Evolutionary conservation across 2,113 vertebrate genomes (phyloP), one percentile per base, ranked within the genome.

Genomic region (Indicator indicator): DNA sequence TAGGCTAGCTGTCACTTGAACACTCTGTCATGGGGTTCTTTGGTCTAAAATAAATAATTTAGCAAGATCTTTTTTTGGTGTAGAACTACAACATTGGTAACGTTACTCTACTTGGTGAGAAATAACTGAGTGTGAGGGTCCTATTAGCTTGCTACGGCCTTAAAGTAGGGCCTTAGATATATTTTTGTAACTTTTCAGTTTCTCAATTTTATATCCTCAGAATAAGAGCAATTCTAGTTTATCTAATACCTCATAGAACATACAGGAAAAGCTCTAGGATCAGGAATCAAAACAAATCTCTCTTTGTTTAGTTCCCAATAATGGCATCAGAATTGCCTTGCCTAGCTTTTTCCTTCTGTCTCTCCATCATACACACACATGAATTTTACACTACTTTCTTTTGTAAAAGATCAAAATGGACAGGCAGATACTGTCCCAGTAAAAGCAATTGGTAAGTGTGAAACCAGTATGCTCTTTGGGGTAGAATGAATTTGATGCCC

Each of bases 401-500:
- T 36, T 14, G 4, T 16, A 65, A 55, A 44, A 48, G 20, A 32
- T 36, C 16, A 50, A 30, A 73, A 73, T 54, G 17, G 20, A 78
- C 62, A 75, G 11, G 12, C 18, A 86, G 36, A 42, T 33, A 11
- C 6, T 48, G 27, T 1, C 17, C 15, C 40, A 54, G 4, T 54
- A 19, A 58, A 40, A 76, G 3, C 30, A 69, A 38, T 9, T 62
- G 24, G 5, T 4, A 1, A 30, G 6, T 44, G 12, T 30, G 58
- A 84, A 38, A 5, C 16, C 64, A 64, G 4, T 3, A 1, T 0
- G 3, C 5, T 77, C 14, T 36, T 83, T 50, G 64, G 63, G 59
- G 24, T 70, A 0, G 0, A 4, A 16, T 12, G 44, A 6, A 13
- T 87, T 87, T 72, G 32, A 54, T 36, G 9, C 11, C 6, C 16